Base-by-base conservation (phyloP, 2,797 vertebrate species). In the Nasua narica region DNA sequence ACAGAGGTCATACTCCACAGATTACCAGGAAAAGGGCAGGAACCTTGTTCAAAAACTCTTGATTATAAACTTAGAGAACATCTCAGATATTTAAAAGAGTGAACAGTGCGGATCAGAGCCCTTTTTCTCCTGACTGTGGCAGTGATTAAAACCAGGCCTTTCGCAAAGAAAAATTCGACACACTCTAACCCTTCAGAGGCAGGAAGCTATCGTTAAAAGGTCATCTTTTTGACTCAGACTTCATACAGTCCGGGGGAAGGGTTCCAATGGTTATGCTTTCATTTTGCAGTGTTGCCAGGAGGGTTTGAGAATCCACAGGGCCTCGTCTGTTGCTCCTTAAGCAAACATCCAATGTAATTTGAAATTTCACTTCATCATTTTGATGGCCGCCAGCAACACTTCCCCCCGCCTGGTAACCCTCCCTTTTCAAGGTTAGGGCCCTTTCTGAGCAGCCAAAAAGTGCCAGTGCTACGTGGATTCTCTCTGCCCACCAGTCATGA, bases 291-390 rank as follows among this genome's bases (percentile, higher is more conserved):
- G 90, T 78, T 97, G 97, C 97, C 97, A 98, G 96, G 96, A 98
- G 95, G 96, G 97, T 97, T 98, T 98, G 97, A 98, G 98, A 97
- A 98, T 98, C 98, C 97, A 79, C 98, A 98, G 98, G 97, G 97
- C 96, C 98, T 98, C 98, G 97, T 98, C 98, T 98, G 97, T 97
- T 98, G 98, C 97, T 98, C 97, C 98, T 98, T 98, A 98, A 98
- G 97, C 97, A 98, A 99, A 98, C 96, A 98, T 94, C 95, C 98
- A 98, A 98, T 96, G 98, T 89, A 98, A 98, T 98, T 98, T 98
- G 94, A 98, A 98, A 98, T 98, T 98, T 98, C 98, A 98, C 95
- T 98, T 98, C 97, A 98, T 98, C 98, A 97, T 58, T 65, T 56
- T 91, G 97, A 97, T 97, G 97, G 97, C 95, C 46, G 76, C 97